phyloP scores from a whole-genome alignment of 2,113 vertebrate species.

The Ramphastos sulfuratus region DNA sequence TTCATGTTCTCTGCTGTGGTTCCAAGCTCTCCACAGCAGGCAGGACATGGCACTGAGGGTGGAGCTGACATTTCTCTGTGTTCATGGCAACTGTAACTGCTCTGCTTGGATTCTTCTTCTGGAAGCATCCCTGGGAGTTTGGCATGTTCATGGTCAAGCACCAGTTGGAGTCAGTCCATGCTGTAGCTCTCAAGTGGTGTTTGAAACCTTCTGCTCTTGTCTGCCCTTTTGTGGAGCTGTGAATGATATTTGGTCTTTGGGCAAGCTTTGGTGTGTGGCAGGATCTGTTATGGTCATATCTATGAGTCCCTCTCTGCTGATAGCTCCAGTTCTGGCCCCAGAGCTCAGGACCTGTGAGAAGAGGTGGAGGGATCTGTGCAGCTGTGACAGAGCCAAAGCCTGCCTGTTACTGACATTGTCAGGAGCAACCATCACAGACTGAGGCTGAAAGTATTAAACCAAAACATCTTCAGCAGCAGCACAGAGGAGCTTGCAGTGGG shows the following conservation, averaged over 20 bases:
- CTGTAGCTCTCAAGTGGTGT: not conserved
- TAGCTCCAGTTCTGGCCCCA: not conserved
- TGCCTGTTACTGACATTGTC: not conserved
- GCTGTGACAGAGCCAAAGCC: not conserved
- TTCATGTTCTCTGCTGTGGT: not conserved
- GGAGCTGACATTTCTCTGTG: not conserved
- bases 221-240: not conserved
- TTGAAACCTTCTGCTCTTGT: not conserved
- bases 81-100: not conserved
- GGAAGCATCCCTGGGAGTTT: not conserved
- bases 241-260: not conserved
- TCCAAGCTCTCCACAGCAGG: not conserved
- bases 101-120: not conserved
- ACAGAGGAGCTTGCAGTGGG: too few relatives aligned
- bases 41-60: not conserved
- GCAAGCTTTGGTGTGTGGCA: not conserved
- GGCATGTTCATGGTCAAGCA: not conserved
- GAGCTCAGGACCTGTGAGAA: not conserved
- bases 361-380: not conserved
- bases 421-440: not conserved
- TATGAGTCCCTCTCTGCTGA: not conserved
- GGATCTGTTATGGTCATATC: not conserved
- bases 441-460: too few relatives aligned
- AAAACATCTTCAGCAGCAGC: too few relatives aligned
- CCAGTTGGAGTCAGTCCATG: not conserved